Evolutionary conservation across 2,113 vertebrate species (phyloP), one percentile per base, ranked within the genome.

Genomic region (Chaetodon auriga): DNA sequence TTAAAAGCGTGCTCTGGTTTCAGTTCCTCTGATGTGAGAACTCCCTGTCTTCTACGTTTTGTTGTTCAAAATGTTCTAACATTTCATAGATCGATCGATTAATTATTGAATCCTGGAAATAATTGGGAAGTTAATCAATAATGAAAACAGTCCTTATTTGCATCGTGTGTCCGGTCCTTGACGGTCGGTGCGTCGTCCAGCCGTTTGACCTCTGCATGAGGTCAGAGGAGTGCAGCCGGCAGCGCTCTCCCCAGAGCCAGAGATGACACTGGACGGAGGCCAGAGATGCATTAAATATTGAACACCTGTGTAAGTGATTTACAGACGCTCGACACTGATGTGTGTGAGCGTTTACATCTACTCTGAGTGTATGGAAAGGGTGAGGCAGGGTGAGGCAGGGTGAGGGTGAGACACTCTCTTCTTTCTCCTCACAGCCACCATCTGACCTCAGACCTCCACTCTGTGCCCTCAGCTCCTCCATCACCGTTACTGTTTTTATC

Each of bases 211-310:
- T 81, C 25, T 35, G 19, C n/a, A 12, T 48, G 30, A 36, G 48
- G 75, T 85, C 43, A 4, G 3, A 68, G 35, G 36, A 18, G 10
- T 65, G 41, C 58, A 30, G 1, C 45, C 58, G 3, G 16, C 74
- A 58, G 23, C 79, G 68, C 68, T 86, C 75, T 74, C 54, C 75
- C 54, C 16, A 0, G 36, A 85, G 83, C 57, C 87, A 82, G 14
- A 90, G 88, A 93, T 89, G 69, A 86, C 76, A 71, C 61, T 90
- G 91, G 90, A 74, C 2, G 0, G 45, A 9, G 23, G 81, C 91
- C 92, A 93, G 19, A 60, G 71, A 89, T 48, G 83, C 89, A 85
- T 89, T 76, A 80, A 85, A 84, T 82, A 90, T 89, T 19, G 53
- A 85, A 75, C 71, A 69, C 30, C 64, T 13, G 13, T 70, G 78